Base-by-base conservation (phyloP, 2,113 vertebrate species). In the Ceyx melanurus region DNA sequence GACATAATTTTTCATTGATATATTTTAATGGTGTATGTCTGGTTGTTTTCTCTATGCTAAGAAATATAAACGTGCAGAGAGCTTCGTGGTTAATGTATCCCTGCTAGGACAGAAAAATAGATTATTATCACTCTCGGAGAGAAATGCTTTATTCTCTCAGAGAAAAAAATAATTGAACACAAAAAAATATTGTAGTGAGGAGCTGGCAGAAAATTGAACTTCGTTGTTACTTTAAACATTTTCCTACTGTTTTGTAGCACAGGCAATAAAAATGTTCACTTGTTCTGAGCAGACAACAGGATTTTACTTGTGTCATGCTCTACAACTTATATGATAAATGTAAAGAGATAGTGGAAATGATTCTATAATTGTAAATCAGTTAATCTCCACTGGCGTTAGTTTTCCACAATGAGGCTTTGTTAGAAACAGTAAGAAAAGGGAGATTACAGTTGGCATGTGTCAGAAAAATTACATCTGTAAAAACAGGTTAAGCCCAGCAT, bases 1-100 rank as follows among this genome's bases (percentile, higher is more conserved):
- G 92, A 97, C 1, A 21, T 95, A 97, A 96, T 97, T 97, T 97
- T 97, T 97, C 96, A 97, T 90, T 96, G 87, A 95, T 97, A 97
- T 97, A 93, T 97, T 97, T 97, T 97, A 97, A 97, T 97, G 91
- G 95, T 93, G 76, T 96, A 89, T 84, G 61, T 95, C 91, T 94
- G 60, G 48, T 82, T 95, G 84, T 95, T 88, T 97, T 97, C 97
- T 95, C 94, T 93, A 33, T 84, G 72, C 65, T 96, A 95, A 96
- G 95, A 97, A 97, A 96, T 94, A 97, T 91, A 97, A 98, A 93
- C 9, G 11, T 96, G 91, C 67, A 61, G 90, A 87, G 91, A 77
- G 67, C 23, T 35, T 84, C 76, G 68, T 96, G 82, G 83, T 85
- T 97, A 97, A 97, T 96, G 86, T 93, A 95, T 95, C 90, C 92